Percentiles rank a stretch among this genome's conserved stretches.
Conservation (phyloP, 2,888 invertebrate species). For the Chaitophorus viminalis region DNA sequence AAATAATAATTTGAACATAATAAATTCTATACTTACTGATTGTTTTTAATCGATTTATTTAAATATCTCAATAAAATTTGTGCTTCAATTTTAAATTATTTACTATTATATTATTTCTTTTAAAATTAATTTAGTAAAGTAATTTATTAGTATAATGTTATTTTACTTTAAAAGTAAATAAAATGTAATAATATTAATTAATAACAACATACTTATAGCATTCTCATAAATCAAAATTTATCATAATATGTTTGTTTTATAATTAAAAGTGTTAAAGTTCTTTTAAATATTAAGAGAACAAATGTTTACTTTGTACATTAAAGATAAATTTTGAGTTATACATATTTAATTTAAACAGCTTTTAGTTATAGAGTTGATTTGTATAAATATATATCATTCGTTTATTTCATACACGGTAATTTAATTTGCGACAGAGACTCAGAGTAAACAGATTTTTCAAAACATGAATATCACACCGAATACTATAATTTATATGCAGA, state of each 20-base stretch:
- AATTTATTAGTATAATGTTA: neutral
- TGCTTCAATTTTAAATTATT: too few relatives aligned
- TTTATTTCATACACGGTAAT: neutral
- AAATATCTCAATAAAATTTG: neutral
- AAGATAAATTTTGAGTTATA: neutral
- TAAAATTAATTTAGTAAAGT: neutral
- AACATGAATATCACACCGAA: neutral
- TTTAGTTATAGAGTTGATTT: neutral
- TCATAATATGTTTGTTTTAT: neutral
- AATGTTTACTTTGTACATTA: neutral
- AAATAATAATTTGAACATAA: constrained; percentile 2
- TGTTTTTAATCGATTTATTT: neutral
- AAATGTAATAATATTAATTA: neutral
- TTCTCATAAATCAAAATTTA: neutral
- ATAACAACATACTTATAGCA: neutral
- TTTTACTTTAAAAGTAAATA: neutral
- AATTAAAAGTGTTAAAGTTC: neutral
- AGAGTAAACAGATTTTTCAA: neutral
- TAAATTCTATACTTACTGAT: neutral
- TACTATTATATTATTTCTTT: neutral
- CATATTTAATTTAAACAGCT: neutral
- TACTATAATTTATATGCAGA: neutral
- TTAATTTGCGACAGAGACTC: neutral
- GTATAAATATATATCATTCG: neutral
- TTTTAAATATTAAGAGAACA: neutral